Evolutionary conservation across 2,113 vertebrate genomes (phyloP).

Genomic region (Bos indicus): DNA sequence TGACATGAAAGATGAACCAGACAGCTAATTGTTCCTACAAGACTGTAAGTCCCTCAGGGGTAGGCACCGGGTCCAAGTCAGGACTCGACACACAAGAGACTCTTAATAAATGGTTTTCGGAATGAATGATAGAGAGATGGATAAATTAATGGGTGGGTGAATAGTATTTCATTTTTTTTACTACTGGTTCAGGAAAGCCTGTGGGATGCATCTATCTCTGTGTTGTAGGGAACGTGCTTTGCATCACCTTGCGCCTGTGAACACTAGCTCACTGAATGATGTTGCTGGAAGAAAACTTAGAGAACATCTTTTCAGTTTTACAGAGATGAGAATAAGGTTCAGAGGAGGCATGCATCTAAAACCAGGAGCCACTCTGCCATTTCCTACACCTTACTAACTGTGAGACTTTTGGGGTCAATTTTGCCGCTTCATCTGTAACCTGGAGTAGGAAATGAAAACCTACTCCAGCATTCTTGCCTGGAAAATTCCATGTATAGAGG

Average conservation of each 20-base stretch:
- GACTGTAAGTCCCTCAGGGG: rapidly evolving
- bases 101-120: neutral
- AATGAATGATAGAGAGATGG: neutral
- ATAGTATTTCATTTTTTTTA: neutral
- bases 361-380: neutral
- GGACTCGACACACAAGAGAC: neutral
- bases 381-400: neutral
- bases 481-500: neutral
- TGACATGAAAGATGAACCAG: neutral
- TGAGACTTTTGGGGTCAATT: neutral
- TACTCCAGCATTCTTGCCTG: neutral
- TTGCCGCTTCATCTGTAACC: neutral
- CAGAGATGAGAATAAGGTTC: neutral
- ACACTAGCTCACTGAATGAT: neutral
- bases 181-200: neutral
- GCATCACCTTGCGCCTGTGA: neutral
- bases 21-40: neutral
- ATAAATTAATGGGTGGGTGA: neutral
- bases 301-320: neutral
- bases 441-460: neutral
- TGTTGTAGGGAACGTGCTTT: neutral
- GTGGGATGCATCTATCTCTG: neutral
- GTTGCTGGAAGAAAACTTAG: neutral
- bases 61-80: neutral
- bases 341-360: neutral